These are phyloP conservation scores for Meiosimyza platycephala DNA, from an alignment of 2,888 invertebrate species.

Conservation along the genomic window DNA sequence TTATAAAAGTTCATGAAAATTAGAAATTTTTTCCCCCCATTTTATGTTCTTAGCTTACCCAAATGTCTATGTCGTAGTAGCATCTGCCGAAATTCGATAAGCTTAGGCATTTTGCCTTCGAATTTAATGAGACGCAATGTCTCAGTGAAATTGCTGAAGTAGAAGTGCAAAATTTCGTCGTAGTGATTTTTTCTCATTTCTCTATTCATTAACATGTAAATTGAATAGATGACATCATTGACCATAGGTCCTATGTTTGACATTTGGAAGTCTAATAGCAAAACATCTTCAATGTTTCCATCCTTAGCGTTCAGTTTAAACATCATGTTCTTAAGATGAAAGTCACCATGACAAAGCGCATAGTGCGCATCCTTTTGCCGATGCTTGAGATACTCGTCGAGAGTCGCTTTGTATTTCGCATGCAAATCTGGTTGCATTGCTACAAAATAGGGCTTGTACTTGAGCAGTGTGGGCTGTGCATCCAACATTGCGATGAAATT, in stretches of 20 bases:
- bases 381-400: slow-evolving; percentile 38
- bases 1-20: too few relatives aligned
- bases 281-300: slow-evolving; percentile 44
- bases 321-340: slow-evolving; percentile 55
- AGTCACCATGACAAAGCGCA: slow-evolving; percentile 57
- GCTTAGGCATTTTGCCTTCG: slow-evolving; percentile 46
- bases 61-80: slow-evolving; percentile 43
- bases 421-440: slow-evolving; percentile 11
- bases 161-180: slow-evolving; percentile 51
- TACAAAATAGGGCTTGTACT: slow-evolving; percentile 38
- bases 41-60: slow-evolving; percentile 43
- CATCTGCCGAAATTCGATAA: slow-evolving; percentile 45
- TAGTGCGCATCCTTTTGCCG: slow-evolving; percentile 44
- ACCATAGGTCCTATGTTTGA: slow-evolving; percentile 51
- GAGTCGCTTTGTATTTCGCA: slow-evolving; percentile 9
- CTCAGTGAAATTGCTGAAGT: slow-evolving; percentile 48
- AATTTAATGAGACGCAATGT: slow-evolving; percentile 50
- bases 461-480: slow-evolving; percentile 5
- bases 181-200: slow-evolving; percentile 44
- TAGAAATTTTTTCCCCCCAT: not conserved
- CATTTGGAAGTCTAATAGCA: slow-evolving; percentile 56
- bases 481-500: slow-evolving; percentile 32
- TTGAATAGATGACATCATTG: slow-evolving; percentile 51
- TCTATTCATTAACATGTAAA: slow-evolving; percentile 47
- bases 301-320: slow-evolving; percentile 42